Conservation (phyloP, 2,888 invertebrate genomes). For the Drosophila meridiana region DNA sequence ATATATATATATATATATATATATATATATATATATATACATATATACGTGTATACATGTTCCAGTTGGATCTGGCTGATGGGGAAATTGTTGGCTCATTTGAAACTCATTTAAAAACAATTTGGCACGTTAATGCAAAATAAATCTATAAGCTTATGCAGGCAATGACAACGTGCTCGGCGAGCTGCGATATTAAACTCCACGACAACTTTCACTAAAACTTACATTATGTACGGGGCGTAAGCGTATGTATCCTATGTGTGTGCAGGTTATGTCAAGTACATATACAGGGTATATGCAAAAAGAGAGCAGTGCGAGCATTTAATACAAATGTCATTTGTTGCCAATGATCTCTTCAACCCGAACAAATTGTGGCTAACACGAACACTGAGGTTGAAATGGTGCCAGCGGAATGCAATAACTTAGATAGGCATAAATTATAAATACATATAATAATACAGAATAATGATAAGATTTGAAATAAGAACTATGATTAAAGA, state of each 20-base stretch:
- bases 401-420: background rate
- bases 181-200: slow-evolving; percentile 13
- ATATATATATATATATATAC: background rate
- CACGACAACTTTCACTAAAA: slow-evolving; percentile 41
- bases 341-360: slow-evolving; percentile 64
- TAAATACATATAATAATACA: background rate
- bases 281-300: slow-evolving; percentile 6
- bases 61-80: slow-evolving; percentile 34
- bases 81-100: slow-evolving; percentile 76
- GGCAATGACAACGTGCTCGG: slow-evolving; percentile 52
- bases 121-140: slow-evolving; percentile 81
- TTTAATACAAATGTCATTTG: slow-evolving; percentile 74
- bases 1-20: slow-evolving; percentile 2
- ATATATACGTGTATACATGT: background rate
- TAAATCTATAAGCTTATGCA: slow-evolving; percentile 78
- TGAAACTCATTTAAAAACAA: slow-evolving; percentile 81
- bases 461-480: too few relatives aligned
- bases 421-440: background rate
- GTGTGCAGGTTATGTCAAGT: slow-evolving; percentile 2
- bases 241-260: background rate
- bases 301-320: slow-evolving; percentile 44
- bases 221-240: slow-evolving; percentile 20
- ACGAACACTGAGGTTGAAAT: background rate
- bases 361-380: slow-evolving; percentile 15
- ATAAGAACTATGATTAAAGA: too few relatives aligned